Conservation (phyloP, 2,888 invertebrate species). For the Drosophila monieri region DNA sequence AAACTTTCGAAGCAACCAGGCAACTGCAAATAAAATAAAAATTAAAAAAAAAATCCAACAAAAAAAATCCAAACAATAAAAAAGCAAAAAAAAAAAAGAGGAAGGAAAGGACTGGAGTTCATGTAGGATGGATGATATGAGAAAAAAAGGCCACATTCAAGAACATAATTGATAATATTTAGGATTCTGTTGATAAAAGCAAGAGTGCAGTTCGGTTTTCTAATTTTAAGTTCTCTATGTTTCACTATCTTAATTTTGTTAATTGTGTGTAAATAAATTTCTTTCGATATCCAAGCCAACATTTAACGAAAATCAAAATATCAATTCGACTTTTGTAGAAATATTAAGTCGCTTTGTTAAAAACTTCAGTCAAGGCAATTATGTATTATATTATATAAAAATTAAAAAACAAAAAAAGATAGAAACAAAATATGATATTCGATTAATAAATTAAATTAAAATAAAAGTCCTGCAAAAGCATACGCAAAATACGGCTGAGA, state of each 20-base stretch:
- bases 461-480: constrained; percentile 11
- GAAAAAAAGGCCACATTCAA: constrained; percentile 50
- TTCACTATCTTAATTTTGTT: constrained; percentile 54
- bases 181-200: constrained; percentile 53
- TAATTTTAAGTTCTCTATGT: constrained; percentile 62
- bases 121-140: constrained; percentile 14
- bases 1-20: constrained; percentile 32
- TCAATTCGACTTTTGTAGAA: constrained; percentile 58
- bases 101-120: constrained; percentile 17
- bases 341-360: constrained; percentile 62
- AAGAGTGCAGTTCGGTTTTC: constrained; percentile 62
- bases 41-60: constrained; percentile 27
- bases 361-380: constrained; percentile 65
- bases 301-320: constrained; percentile 56
- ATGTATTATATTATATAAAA: constrained; percentile 63
- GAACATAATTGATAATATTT: constrained; percentile 41
- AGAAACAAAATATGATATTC: constrained; percentile 39
- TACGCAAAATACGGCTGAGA: constrained; percentile 31
- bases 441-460: constrained; percentile 32
- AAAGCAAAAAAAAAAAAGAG: constrained; percentile 41
- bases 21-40: constrained; percentile 36
- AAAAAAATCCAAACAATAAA: constrained; percentile 20
- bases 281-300: constrained; percentile 36
- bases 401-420: constrained; percentile 25
- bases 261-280: constrained; percentile 67